Evolutionary conservation across 1,140 invertebrate species (phyloP).

Genomic region (Tyrophagus putrescentiae): DNA sequence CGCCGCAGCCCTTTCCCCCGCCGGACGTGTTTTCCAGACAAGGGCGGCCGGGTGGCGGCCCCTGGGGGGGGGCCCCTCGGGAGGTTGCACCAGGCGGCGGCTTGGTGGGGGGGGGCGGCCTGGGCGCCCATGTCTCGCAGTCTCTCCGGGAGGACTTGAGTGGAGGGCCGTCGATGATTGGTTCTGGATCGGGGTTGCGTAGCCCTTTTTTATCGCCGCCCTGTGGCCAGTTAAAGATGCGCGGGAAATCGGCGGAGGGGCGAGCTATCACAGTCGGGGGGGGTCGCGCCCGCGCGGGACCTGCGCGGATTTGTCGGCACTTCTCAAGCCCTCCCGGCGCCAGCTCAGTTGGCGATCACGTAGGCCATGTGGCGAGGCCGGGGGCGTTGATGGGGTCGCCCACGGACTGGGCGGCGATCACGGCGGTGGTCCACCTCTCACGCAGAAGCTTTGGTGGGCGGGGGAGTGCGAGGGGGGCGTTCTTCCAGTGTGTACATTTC

Average conservation of each 20-base stretch:
- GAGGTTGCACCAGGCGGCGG: background rate
- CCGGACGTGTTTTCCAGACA: constrained; percentile 11
- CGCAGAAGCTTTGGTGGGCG: background rate
- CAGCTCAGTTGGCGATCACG: background rate
- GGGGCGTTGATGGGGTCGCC: background rate
- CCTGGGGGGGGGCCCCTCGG: background rate
- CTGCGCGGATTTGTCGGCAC: background rate
- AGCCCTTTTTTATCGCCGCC: background rate
- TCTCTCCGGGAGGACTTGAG: background rate
- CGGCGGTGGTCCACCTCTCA: background rate
- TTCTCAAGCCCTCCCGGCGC: background rate
- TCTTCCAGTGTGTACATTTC: background rate
- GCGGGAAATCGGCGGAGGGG: background rate
- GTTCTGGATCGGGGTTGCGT: too few species aligned
- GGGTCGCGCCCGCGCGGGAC: constrained; percentile 6
- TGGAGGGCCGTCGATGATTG: background rate
- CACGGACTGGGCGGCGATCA: constrained; percentile 2
- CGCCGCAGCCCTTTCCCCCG: background rate
- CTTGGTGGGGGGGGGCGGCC: background rate
- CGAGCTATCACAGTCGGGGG: background rate
- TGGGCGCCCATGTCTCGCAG: constrained; percentile 1
- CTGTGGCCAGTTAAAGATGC: background rate
- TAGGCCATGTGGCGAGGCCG: background rate
- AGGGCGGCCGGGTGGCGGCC: background rate
- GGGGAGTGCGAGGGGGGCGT: background rate